Percentiles rank a stretch among this genome's conserved stretches.
Conservation (phyloP, 2,888 invertebrate species). For the Eupithecia tripunctaria region DNA sequence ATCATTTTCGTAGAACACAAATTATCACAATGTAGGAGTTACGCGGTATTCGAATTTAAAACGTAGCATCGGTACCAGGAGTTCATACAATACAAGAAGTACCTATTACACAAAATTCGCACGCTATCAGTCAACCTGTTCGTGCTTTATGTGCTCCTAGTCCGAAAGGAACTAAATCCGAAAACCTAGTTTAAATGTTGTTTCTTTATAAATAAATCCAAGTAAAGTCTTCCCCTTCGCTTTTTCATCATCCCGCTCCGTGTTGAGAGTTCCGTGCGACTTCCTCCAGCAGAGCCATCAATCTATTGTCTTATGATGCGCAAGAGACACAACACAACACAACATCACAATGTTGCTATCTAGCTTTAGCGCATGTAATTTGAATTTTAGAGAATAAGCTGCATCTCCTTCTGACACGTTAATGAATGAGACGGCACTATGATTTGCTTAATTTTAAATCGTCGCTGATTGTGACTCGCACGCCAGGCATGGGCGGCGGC, state of each 20-base stretch:
- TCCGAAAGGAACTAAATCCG: slow-evolving; percentile 19
- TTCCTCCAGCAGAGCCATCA: neutral
- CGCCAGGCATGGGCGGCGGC: neutral
- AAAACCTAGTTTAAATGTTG: slow-evolving; percentile 15
- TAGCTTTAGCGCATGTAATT: neutral
- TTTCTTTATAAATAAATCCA: slow-evolving; percentile 5
- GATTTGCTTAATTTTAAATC: neutral
- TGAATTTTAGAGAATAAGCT: neutral
- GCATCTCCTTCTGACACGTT: slow-evolving; percentile 1
- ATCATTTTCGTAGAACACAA: no score
- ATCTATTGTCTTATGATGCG: slow-evolving; percentile 1
- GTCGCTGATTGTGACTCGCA: neutral
- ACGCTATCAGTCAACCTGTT: slow-evolving; percentile 1
- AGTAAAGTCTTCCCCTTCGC: slow-evolving; percentile 8
- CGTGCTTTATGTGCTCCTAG: slow-evolving; percentile 15
- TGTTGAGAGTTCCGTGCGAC: neutral
- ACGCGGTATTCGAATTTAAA: slow-evolving; percentile 53
- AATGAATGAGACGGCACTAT: slow-evolving; percentile 6
- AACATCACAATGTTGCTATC: neutral
- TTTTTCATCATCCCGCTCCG: slow-evolving; percentile 9
- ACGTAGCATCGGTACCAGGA: slow-evolving; percentile 34
- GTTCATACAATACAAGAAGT: slow-evolving; percentile 16
- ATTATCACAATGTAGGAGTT: slow-evolving; percentile 17
- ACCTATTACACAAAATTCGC: neutral
- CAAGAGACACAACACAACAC: slow-evolving; percentile 4